A percentile compares a stretch with the other conserved stretches of the same genome.
Evolutionary conservation across 2,888 invertebrate genomes (phyloP).

Genomic region (Eumerus sabulonum): DNA sequence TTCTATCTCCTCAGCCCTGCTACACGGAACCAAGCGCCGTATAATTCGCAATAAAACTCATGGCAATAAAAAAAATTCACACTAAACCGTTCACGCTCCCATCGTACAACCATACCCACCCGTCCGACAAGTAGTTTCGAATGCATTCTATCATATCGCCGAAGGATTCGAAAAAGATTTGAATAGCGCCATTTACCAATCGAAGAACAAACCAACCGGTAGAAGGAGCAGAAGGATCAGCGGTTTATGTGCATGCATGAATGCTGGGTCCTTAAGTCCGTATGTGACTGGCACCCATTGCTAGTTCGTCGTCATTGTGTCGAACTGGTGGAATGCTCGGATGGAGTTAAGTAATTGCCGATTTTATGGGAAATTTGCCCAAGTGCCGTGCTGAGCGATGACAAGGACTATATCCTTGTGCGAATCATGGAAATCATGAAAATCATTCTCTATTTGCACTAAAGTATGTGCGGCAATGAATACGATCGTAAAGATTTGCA

Average conservation of each 20-base stretch:
- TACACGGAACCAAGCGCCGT: conserved; percentile 60
- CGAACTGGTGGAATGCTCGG: background rate
- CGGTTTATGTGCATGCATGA: conserved; percentile 12
- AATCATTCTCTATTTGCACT: conserved; percentile 65
- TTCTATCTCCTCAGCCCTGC: too few relatives aligned
- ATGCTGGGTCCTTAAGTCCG: conserved; percentile 28
- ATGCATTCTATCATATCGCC: conserved; percentile 45
- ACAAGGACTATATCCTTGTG: conserved; percentile 64
- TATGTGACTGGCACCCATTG: conserved; percentile 42
- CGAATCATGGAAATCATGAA: conserved; percentile 43
- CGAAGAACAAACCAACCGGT: conserved; percentile 55
- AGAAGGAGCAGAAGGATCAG: conserved; percentile 13
- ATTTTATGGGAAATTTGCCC: conserved; percentile 66
- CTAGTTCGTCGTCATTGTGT: too few relatives aligned
- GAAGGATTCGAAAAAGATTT: conserved; percentile 67
- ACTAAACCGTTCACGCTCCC: conserved; percentile 27
- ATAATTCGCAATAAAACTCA: conserved; percentile 67
- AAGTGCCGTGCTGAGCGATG: conserved; percentile 62
- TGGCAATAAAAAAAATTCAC: conserved; percentile 62
- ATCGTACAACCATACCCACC: background rate
- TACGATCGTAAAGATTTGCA: conserved; percentile 66
- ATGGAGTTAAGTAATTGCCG: conserved; percentile 63
- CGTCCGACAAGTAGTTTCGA: background rate
- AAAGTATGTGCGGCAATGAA: conserved; percentile 67
- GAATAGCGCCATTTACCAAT: conserved; percentile 68